These are phyloP conservation scores for Tetragnatha montana DNA, from an alignment of 2,888 invertebrate genomes.

Conservation along the genomic window DNA sequence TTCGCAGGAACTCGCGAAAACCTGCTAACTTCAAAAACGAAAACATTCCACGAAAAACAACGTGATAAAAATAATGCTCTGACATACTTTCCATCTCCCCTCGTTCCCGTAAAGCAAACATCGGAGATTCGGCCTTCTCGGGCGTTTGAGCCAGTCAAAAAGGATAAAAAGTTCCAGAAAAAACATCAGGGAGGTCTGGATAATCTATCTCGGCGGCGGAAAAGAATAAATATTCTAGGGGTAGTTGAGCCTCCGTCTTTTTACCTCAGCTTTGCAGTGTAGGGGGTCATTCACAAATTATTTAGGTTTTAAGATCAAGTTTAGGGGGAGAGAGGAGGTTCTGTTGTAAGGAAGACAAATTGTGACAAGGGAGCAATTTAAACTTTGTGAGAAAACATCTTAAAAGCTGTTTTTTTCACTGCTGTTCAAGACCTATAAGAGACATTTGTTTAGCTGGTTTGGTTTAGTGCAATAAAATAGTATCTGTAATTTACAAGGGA, in stretches of 20 bases:
- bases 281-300: not conserved
- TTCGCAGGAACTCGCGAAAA: no score
- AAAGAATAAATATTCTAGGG: not conserved
- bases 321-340: no score
- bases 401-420: not conserved
- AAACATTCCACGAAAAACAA: not conserved
- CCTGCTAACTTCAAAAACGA: not conserved
- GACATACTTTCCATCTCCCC: not conserved
- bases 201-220: slow-evolving; percentile 10
- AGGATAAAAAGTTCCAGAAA: not conserved
- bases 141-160: not conserved
- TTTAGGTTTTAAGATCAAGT: no score
- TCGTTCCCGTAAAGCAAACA: not conserved
- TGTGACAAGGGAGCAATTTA: not conserved
- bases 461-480: no score
- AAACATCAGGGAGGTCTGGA: slow-evolving; percentile 8
- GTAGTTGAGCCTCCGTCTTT: slow-evolving; percentile 3
- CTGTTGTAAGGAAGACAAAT: no score
- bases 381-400: not conserved
- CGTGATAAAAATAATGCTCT: not conserved
- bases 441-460: no score
- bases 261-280: not conserved
- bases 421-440: no score
- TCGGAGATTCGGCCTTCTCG: not conserved
- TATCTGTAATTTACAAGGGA: no score